Base-by-base conservation (phyloP, 2,888 invertebrate species). In the Rotaria sp. region DNA sequence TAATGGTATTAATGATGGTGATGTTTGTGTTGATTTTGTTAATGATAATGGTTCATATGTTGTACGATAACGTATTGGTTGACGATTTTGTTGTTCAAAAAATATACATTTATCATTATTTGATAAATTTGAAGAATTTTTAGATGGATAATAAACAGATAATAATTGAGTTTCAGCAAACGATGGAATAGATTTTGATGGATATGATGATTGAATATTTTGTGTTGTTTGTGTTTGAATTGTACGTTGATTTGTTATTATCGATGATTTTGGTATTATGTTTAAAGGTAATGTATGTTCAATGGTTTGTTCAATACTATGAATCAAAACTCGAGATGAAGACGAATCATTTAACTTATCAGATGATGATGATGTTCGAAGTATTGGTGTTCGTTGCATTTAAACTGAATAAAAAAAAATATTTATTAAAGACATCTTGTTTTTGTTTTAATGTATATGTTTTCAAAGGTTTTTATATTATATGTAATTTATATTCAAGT, bases 101-200 rank as follows among this genome's bases (percentile, higher is more conserved):
- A 80, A 80, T 80, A 45, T 80, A 21, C 80, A 80, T 80, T 80
- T 80, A 45, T 80, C 80, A 45, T 80, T 21, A 26, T 13, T 45
- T 21, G 26, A 11, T 26, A 26, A 3, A 13, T 26, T n/a, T 15
- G 26, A n/a, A 26, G 45, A 26, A 35, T 35, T 30, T 67, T 30
- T 18, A 45, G 15, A n/a, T 45, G n/a, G 45, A 45, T 45, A 80
- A 15, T 80, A 80, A 45, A 80, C 45, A 11, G 80, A 80, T 80
- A 80, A 80, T 45, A 80, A 26, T 45, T 80, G 80, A 45, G 80
- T 80, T 80, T 80, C 80, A 26, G 80, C 80, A 80, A 80, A 80
- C 2, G 80, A 80, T n/a, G 80, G 80, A 26, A n/a, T 45, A 26
- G 80, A 80, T 45, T 45, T 80, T 35, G 75, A 26, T 75, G 75